A percentile compares a stretch with the other conserved stretches of the same genome.
These are phyloP conservation scores for Ranitomeya variabilis DNA, from an alignment of 2,113 vertebrate species.

Conservation along the genomic window DNA sequence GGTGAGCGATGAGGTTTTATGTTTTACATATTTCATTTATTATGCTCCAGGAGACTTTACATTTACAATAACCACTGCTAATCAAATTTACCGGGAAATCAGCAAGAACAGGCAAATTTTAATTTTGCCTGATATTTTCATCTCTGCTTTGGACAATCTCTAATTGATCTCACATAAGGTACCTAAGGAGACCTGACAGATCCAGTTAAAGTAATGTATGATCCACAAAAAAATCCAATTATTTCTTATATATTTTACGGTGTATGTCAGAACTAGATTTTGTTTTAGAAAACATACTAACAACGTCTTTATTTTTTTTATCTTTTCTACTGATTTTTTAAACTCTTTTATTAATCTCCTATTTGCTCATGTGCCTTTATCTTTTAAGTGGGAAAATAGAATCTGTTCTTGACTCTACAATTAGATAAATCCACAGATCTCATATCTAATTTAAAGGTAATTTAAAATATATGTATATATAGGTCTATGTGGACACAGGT, in stretches of 20 bases:
- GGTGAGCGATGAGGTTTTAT: no score
- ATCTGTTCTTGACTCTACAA: conserved; percentile 1
- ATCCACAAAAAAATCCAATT: background rate
- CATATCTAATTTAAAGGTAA: background rate
- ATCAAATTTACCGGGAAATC: no score
- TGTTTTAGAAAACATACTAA: no score
- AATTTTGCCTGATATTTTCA: no score
- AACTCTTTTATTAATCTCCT: background rate
- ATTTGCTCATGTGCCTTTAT: background rate
- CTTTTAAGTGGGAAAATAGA: background rate
- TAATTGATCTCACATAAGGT: no score
- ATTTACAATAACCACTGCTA: no score
- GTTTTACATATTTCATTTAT: no score
- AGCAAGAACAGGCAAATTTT: no score
- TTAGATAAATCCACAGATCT: background rate
- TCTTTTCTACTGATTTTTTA: background rate
- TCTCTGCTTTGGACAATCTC: no score
- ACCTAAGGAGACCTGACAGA: background rate
- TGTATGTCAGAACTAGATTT: background rate
- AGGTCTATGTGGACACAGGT: background rate
- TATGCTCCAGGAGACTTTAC: no score
- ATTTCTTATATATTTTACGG: background rate
- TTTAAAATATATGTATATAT: background rate
- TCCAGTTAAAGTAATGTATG: background rate
- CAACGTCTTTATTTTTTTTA: background rate